Evolutionary conservation across 1,140 invertebrate genomes (phyloP), one percentile per base, ranked within the genome.

Genomic region (Platyura marginata): DNA sequence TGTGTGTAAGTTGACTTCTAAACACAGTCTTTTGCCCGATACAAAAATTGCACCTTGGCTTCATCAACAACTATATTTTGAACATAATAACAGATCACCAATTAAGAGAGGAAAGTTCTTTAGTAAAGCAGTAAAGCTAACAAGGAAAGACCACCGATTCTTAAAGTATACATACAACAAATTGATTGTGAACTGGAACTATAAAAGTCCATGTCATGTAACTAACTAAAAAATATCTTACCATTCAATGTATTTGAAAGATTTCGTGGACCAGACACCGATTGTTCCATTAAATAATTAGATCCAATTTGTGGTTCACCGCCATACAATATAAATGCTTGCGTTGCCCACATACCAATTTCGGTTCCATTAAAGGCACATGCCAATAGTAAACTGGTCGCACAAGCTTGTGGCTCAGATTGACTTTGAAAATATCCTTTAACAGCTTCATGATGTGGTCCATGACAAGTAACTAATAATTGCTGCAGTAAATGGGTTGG

Each of bases 271-370:
- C 16, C 18, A 8, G 36, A 10, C 13, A 13, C 25, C 25, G 25
- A 13, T 8, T 29, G 6, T 29, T 29, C 13, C 25, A 29, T 13
- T 13, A 29, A 29, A 29, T 29, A 29, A 29, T 29, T 29, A 8
- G 6, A 6, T 29, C 11, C 43, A 44, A 15, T 51, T 32, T 44
- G 57, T 5, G 69, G 71, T 51, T 92, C 87, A 10, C 81, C 82
- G 23, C 92, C 91, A 61, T 91, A 93, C 43, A 90, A 61, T 54
- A 95, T 90, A 57, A 95, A 93, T 0, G 91, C 90, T 53, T 86
- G 74, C 2, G 82, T 81, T 3, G 92, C 91, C 78, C 84, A 86
- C 51, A 94, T 82, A 33, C 77, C 72, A 1, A 88, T 66, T 51
- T 86, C 77, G 21, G 72, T 70, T 45, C 81, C 79, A 47, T 69